Base-by-base conservation (phyloP, 1,140 invertebrate genomes). In the Drosophila fuyamai region DNA sequence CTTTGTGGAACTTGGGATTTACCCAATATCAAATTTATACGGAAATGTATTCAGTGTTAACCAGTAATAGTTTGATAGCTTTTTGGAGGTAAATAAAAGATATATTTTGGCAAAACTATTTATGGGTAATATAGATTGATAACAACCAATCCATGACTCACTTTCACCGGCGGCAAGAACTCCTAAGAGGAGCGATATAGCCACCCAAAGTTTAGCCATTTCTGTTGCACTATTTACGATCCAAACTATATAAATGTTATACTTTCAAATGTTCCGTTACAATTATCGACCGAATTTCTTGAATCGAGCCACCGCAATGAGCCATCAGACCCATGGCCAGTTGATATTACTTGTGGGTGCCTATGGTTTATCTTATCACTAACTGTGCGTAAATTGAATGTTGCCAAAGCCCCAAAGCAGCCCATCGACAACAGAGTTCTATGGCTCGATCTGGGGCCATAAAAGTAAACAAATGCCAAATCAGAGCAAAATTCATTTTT, bases 331-430 rank as follows among this genome's bases (percentile, higher is more conserved):
- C 44, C 55, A 62, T 62, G 62, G 58, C 62, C 53, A 56, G 63
- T 70, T 70, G 70, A 72, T 73, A 71, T 70, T 71, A 48, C 32
- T 67, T 60, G 54, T 47, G 73, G 54, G 23, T 27, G 27, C 23
- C 59, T 41, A 10, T n/a, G 41, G 35, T 9, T 77, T 82, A 82
- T 82, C 79, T 82, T 82, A 82, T 82, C 79, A 44, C 13, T n/a
- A 68, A 74, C 46, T 57, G 79, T 66, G 79, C 73, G 74, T 76
- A 82, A 82, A 82, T 82, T 82, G 79, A 82, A 74, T 82, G 79
- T 82, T 65, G 79, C 67, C 79, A 82, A 82, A 81, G 79, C 74
- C 70, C 32, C 38, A 35, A 35, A 63, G 70, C 57, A 29, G 27
- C 59, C 27, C 43, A 32, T 40, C 40, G 48, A 48, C 47, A 48